Evolutionary conservation across 2,888 invertebrate species (phyloP).

Genomic region (Meta bourneti): DNA sequence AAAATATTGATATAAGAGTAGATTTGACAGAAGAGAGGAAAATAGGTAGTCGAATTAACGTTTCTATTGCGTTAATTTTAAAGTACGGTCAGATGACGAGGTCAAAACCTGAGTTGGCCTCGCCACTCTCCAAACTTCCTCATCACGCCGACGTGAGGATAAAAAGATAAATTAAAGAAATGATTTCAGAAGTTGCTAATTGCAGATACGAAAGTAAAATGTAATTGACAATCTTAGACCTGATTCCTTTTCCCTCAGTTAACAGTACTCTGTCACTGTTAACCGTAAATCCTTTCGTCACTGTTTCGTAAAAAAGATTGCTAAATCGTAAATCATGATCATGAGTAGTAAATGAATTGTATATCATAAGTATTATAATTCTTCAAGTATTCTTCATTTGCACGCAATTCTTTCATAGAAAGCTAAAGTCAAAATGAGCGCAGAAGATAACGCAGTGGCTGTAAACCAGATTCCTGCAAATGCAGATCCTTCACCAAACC

Average conservation of each 20-base stretch:
- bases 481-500: conserved; percentile 27
- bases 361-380: not conserved
- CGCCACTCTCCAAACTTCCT: too few relatives aligned
- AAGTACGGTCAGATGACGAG: not conserved
- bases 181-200: not conserved
- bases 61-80: too few relatives aligned
- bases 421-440: conserved; percentile 35
- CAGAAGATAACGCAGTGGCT: conserved; percentile 52
- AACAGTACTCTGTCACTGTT: not conserved
- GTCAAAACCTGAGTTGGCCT: too few relatives aligned
- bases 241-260: not conserved
- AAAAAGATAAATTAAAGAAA: too few relatives aligned
- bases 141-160: too few relatives aligned
- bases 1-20: not conserved
- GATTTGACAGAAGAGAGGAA: too few relatives aligned
- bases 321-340: conserved; percentile 42
- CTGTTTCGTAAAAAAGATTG: conserved; percentile 39
- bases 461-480: conserved; percentile 32
- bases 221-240: not conserved
- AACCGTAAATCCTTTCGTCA: conserved; percentile 39
- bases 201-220: too few relatives aligned
- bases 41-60: too few relatives aligned
- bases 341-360: conserved; percentile 5
- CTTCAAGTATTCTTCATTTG: not conserved
- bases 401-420: not conserved